Evolutionary conservation across 2,797 vertebrate genomes (phyloP).

Genomic region (Parotocinclus haroldoi): DNA sequence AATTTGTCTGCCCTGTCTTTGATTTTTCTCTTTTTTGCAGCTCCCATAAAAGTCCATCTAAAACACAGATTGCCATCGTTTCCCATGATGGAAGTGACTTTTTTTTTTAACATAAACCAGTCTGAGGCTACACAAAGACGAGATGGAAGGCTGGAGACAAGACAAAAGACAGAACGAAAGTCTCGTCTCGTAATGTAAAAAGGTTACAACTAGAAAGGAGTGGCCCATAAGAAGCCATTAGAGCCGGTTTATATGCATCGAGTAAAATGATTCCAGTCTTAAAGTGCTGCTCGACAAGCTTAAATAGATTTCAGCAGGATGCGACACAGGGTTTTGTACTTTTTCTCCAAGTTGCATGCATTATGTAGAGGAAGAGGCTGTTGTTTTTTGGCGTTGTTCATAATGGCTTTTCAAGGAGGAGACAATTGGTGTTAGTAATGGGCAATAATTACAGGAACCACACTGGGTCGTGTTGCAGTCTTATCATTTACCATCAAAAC

Average conservation of each 20-base stretch:
- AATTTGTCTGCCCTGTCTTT: no score
- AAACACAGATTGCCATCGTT: conserved; percentile 7
- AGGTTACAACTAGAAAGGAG: conserved; percentile 25
- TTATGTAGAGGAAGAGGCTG: conserved; percentile 30
- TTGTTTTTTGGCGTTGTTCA: conserved; percentile 20
- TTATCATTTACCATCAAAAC: conserved; percentile 68
- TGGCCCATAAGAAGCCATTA: conserved; percentile 33
- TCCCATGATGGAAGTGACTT: conserved; percentile 47
- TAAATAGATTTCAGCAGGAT: conserved; percentile 34
- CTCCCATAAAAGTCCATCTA: no score
- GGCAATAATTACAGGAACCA: conserved; percentile 59
- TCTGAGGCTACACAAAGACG: conserved; percentile 17
- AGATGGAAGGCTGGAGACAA: conserved; percentile 2
- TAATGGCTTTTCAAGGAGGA: conserved; percentile 39
- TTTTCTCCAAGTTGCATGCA: conserved; percentile 34
- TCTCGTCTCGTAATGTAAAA: conserved; percentile 39
- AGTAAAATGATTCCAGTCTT: conserved; percentile 26
- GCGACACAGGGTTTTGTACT: conserved; percentile 17
- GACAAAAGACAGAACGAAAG: conserved; percentile 24
- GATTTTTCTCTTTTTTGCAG: no score
- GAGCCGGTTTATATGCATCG: conserved; percentile 29
- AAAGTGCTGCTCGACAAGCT: conserved; percentile 25
- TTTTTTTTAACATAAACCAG: conserved; percentile 15
- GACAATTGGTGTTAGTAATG: conserved; percentile 54
- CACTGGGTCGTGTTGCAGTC: conserved; percentile 52